These are phyloP conservation scores for Harpagifer antarcticus DNA, from an alignment of 2,797 vertebrate species.

Conservation along the genomic window DNA sequence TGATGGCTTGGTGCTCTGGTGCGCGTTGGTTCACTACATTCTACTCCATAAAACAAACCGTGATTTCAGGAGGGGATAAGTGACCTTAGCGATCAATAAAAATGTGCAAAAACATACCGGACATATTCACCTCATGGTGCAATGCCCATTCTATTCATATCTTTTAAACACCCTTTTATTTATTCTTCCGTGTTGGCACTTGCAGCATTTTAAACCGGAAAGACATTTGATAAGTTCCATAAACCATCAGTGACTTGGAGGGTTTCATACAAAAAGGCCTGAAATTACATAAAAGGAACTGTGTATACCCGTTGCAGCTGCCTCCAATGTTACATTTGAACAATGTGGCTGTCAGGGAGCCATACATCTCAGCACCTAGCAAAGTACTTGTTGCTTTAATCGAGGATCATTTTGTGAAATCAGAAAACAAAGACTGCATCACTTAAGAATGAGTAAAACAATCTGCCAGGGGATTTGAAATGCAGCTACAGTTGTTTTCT, in stretches of 20 bases:
- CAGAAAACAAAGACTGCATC: not conserved
- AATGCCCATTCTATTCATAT: too few relatives aligned
- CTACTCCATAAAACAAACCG: not conserved
- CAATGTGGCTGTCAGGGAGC: not conserved
- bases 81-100: not conserved
- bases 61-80: not conserved
- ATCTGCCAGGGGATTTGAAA: not conserved
- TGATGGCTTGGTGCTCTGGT: conserved; percentile 21
- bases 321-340: not conserved
- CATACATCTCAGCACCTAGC: conserved; percentile 11
- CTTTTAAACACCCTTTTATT: too few relatives aligned
- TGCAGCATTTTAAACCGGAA: too few relatives aligned
- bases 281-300: too few relatives aligned
- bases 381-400: conserved; percentile 13
- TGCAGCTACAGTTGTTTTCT: not conserved
- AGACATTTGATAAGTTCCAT: too few relatives aligned
- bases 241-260: too few relatives aligned
- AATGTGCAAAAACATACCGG: too few relatives aligned
- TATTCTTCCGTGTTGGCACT: too few relatives aligned
- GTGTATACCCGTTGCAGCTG: not conserved
- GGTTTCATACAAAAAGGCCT: too few relatives aligned
- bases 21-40: not conserved
- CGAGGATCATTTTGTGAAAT: conserved; percentile 20
- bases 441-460: not conserved
- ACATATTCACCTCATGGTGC: too few relatives aligned